Evolutionary conservation across 2,797 vertebrate species (phyloP), one percentile per base, ranked within the genome.

Genomic region (Eleutherodactylus coqui): DNA sequence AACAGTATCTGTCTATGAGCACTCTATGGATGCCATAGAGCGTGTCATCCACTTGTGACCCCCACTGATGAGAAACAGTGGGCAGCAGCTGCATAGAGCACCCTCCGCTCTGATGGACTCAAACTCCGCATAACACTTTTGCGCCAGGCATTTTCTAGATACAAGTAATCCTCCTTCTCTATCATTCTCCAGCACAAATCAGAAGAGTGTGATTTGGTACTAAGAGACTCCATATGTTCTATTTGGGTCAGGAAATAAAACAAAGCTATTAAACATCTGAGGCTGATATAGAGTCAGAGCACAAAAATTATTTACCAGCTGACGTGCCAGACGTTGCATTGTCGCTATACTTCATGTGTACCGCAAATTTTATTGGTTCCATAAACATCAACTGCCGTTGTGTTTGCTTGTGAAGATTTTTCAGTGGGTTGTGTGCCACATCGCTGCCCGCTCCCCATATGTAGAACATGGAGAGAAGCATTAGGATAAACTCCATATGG

Each of bases 401-500:
- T 79, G 55, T 76, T 34, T 38, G 24, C n/a, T 47, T 8, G 75
- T 6, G 47, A 19, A 43, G 45, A 13, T 55, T 62, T 51, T 34
- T 43, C 75, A 53, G 14, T 10, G n/a, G 55, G 27, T 47, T 62
- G 53, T 47, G 24, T 24, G 58, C 36, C 10, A 14, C 10, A 2
- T 14, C 41, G 29, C 45, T 53, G 47, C 16, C 4, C 82, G 3
- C 36, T 51, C 24, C 34, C 27, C 45, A 45, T 67, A 24, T 49
- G 45, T 53, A 78, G 45, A 41, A 70, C 16, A 16, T 4, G 45
- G 16, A 34, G 38, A 67, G 49, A 73, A 38, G 51, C 38, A 79
- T 85, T 79, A 72, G 32, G 16, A 79, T 85, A 72, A 85, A 47
- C 32, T 29, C 45, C 75, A 70, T 79, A 64, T 49, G 55, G 84